Conservation (phyloP, 2,113 vertebrate genomes). For the Hippoglossus stenolepis region DNA sequence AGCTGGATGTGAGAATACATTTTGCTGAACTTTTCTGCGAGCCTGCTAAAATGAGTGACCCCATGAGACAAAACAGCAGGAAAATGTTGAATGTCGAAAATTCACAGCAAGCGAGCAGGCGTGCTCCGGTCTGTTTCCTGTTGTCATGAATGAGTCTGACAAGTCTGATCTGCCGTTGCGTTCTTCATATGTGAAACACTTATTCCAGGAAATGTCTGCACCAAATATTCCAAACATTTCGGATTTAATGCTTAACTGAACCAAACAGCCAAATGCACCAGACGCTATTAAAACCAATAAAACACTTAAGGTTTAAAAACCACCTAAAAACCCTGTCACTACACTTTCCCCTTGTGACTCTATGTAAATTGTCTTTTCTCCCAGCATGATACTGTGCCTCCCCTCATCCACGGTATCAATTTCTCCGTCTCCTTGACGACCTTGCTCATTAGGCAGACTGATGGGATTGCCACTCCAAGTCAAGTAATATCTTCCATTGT, state of each 20-base stretch:
- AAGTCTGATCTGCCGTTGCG: too few relatives aligned
- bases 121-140: too few relatives aligned
- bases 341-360: neutral
- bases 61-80: too few relatives aligned
- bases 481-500: conserved; percentile 39
- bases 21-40: too few relatives aligned
- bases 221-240: too few relatives aligned
- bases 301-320: neutral
- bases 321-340: neutral
- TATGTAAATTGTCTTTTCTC: conserved; percentile 3
- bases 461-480: conserved; percentile 57
- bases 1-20: too few relatives aligned
- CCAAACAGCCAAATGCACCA: neutral
- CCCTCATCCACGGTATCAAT: conserved; percentile 32
- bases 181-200: too few relatives aligned
- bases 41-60: too few relatives aligned
- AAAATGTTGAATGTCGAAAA: too few relatives aligned
- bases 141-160: too few relatives aligned
- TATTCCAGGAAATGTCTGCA: too few relatives aligned
- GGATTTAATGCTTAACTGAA: neutral
- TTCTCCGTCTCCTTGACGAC: conserved; percentile 57
- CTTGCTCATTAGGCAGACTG: conserved; percentile 55
- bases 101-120: too few relatives aligned
- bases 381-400: conserved; percentile 11
- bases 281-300: neutral